Evolutionary conservation across 1,140 invertebrate genomes (phyloP).

Genomic region (Potamilus streckersoni): DNA sequence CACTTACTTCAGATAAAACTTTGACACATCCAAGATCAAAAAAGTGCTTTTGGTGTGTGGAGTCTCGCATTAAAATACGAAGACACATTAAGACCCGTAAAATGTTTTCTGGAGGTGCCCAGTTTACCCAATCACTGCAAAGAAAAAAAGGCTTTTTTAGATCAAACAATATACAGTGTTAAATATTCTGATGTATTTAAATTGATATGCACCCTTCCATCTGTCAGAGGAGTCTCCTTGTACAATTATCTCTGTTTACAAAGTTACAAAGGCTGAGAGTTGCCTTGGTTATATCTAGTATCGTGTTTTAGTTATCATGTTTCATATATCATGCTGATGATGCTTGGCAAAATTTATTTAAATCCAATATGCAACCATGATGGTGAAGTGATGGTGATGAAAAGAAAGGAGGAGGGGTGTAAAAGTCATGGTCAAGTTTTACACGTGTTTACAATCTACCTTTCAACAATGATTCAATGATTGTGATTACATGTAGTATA

Average conservation of each 20-base stretch:
- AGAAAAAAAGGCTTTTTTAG: constrained; percentile 10
- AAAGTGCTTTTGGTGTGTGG: constrained; percentile 58
- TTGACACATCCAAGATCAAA: constrained; percentile 53
- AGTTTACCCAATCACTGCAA: constrained; percentile 59
- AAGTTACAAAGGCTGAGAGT: not conserved
- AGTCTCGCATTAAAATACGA: constrained; percentile 64
- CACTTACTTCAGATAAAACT: constrained; percentile 53
- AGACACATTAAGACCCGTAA: constrained; percentile 60
- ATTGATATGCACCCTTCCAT: too few species aligned
- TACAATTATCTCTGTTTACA: not conserved
- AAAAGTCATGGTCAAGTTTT: too few species aligned
- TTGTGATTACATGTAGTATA: too few species aligned
- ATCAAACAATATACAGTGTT: too few species aligned
- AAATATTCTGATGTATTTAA: too few species aligned
- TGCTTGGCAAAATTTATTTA: too few species aligned
- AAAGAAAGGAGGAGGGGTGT: too few species aligned
- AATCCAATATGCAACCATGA: too few species aligned
- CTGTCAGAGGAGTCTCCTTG: not conserved
- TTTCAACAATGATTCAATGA: too few species aligned
- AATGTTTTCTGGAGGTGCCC: constrained; percentile 59
- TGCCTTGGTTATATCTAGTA: not conserved
- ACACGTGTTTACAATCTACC: too few species aligned
- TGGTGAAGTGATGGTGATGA: too few species aligned
- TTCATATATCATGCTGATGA: not conserved
- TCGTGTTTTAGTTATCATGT: not conserved